Percentiles rank a stretch among this genome's conserved stretches.
phyloP scores from a whole-genome alignment of 2,797 vertebrate species.

The Australoheros facetus region DNA sequence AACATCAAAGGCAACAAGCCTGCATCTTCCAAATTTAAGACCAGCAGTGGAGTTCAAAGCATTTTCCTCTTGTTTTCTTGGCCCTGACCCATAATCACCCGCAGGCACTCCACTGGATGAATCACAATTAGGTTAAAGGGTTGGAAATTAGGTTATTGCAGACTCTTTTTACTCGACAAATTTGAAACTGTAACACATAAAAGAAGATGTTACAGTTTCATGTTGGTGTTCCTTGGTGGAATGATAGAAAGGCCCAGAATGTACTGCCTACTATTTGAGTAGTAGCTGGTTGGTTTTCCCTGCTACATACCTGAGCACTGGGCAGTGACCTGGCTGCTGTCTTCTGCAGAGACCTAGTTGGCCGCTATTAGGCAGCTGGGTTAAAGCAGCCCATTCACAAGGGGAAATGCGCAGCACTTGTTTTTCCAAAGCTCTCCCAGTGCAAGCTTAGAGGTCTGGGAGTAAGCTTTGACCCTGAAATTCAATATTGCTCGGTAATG shows the following conservation, averaged over 20 bases:
- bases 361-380: slow-evolving; percentile 27
- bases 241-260: not conserved
- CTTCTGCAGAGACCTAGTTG: slow-evolving; percentile 44
- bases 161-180: slow-evolving; percentile 26
- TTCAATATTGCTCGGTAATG: slow-evolving; percentile 53
- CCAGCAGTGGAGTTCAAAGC: slow-evolving; percentile 60
- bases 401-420: slow-evolving; percentile 38
- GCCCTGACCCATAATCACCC: slow-evolving; percentile 57
- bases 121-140: slow-evolving; percentile 57
- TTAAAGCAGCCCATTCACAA: slow-evolving; percentile 62
- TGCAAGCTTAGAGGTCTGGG: slow-evolving; percentile 70
- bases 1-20: slow-evolving; percentile 64
- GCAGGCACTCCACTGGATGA: slow-evolving; percentile 46
- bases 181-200: slow-evolving; percentile 12
- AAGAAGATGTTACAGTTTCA: not conserved
- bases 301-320: slow-evolving; percentile 38
- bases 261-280: not conserved
- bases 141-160: slow-evolving; percentile 47
- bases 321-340: slow-evolving; percentile 36
- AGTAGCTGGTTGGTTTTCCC: not conserved
- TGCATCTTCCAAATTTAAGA: slow-evolving; percentile 62
- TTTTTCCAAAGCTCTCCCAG: slow-evolving; percentile 61
- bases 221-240: not conserved
- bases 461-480: slow-evolving; percentile 68
- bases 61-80: slow-evolving; percentile 60